Conservation (phyloP, 2,888 invertebrate genomes). For the Galeruca laticollis region DNA sequence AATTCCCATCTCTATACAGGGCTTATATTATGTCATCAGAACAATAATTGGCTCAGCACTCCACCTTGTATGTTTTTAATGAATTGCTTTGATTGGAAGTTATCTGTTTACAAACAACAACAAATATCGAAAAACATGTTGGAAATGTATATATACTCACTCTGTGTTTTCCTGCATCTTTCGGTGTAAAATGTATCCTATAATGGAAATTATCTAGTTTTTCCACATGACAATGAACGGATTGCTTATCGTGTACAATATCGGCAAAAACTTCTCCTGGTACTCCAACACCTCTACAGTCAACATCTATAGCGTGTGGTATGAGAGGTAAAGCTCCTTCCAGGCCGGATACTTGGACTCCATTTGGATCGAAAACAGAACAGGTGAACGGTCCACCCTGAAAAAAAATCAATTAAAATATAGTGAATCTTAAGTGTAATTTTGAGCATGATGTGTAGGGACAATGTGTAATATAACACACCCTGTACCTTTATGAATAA, state of each 20-base stretch:
- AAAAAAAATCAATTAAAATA: conserved; percentile 33
- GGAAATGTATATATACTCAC: conserved; percentile 62
- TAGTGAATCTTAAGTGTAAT: conserved; percentile 7
- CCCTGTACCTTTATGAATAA: too few relatives aligned
- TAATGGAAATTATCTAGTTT: conserved; percentile 79
- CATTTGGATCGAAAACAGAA: conserved; percentile 94
- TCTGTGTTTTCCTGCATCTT: conserved; percentile 83
- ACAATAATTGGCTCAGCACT: too few relatives aligned
- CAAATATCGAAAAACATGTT: too few relatives aligned
- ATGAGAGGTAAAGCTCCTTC: conserved; percentile 88
- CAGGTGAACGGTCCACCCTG: conserved; percentile 96
- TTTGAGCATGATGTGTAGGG: too few relatives aligned
- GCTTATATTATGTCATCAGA: too few relatives aligned
- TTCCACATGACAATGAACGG: conserved; percentile 85
- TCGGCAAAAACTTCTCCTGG: conserved; percentile 90
- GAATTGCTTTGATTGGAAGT: too few relatives aligned
- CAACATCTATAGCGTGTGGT: conserved; percentile 85
- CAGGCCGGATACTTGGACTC: conserved; percentile 84
- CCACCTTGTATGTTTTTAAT: too few relatives aligned
- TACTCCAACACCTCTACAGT: conserved; percentile 82
- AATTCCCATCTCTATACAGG: too few relatives aligned
- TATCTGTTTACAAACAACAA: too few relatives aligned
- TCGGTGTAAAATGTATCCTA: conserved; percentile 83
- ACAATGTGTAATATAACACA: too few relatives aligned
- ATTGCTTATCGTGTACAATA: conserved; percentile 89